Evolutionary conservation across 2,888 invertebrate species (phyloP).

Genomic region (Ectemnius lituratus): DNA sequence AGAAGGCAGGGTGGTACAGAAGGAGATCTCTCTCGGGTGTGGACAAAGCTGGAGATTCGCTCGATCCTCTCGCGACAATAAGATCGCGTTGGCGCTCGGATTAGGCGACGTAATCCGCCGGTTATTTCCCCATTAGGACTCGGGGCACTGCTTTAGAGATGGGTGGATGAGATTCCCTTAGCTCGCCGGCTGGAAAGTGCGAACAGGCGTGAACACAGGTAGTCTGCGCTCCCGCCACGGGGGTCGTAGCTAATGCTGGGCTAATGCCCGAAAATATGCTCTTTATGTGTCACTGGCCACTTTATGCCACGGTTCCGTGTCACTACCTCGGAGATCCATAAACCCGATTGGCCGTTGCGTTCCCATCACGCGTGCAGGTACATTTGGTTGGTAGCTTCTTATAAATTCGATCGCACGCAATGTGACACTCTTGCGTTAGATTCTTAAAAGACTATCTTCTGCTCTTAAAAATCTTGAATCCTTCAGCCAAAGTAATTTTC

Average conservation of each 20-base stretch:
- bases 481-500: too few relatives aligned
- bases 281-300: constrained; percentile 77
- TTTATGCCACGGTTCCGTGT: constrained; percentile 66
- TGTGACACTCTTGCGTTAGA: background rate
- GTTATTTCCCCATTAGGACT: constrained; percentile 74
- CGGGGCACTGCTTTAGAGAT: constrained; percentile 51
- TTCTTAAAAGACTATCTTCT: too few relatives aligned
- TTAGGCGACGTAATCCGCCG: constrained; percentile 72
- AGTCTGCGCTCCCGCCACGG: constrained; percentile 32
- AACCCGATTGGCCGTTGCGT: constrained; percentile 10
- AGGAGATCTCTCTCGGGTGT: constrained; percentile 10
- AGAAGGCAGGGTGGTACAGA: background rate
- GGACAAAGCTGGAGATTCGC: constrained; percentile 40
- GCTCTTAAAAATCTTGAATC: too few relatives aligned
- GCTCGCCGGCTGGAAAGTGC: constrained; percentile 27
- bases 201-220: constrained; percentile 68
- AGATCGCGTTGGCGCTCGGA: constrained; percentile 62
- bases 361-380: constrained; percentile 3
- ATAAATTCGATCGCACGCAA: constrained; percentile 8
- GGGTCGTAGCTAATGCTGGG: constrained; percentile 27
- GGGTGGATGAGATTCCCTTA: constrained; percentile 57
- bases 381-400: background rate
- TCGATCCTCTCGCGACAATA: constrained; percentile 53
- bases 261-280: constrained; percentile 75
- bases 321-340: constrained; percentile 31